Evolutionary conservation across 2,888 invertebrate genomes (phyloP).

Genomic region (Tetrapedia diversipes): DNA sequence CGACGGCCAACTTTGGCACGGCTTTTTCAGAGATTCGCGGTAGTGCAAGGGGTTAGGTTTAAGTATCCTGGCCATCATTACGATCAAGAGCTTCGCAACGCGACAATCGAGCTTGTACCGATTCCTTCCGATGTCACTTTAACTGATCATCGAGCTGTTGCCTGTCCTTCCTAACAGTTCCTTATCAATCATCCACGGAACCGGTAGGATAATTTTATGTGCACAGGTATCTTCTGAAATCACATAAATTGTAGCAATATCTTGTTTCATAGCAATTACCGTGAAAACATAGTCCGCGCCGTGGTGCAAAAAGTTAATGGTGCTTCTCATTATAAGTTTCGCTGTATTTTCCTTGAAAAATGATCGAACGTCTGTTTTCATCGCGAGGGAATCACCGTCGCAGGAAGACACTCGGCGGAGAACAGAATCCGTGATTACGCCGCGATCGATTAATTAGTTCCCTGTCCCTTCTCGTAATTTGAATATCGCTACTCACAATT

Average conservation of each 20-base stretch:
- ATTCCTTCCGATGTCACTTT: background rate
- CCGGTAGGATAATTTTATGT: constrained; percentile 35
- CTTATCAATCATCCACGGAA: constrained; percentile 23
- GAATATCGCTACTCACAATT: constrained; percentile 16
- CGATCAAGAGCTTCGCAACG: background rate
- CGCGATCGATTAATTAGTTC: constrained; percentile 19
- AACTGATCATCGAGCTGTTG: constrained; percentile 6
- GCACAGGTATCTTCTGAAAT: background rate
- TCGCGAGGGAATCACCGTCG: background rate
- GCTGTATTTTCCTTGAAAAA: constrained; percentile 7
- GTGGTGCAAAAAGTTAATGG: constrained; percentile 20
- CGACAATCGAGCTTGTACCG: background rate
- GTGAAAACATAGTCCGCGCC: background rate
- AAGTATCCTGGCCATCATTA: background rate
- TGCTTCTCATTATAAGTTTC: background rate
- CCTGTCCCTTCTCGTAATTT: background rate
- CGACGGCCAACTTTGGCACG: no score
- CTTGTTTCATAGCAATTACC: constrained; percentile 14
- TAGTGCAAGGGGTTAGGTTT: no score
- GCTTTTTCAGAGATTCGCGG: background rate
- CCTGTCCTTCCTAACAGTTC: background rate
- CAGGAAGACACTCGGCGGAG: background rate
- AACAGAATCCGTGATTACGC: constrained; percentile 9
- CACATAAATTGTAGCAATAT: constrained; percentile 5
- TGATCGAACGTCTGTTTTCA: background rate